Percentiles rank a stretch among this genome's conserved stretches.
Conservation (phyloP, 2,888 invertebrate genomes). For the Eupelmus urozonus region DNA sequence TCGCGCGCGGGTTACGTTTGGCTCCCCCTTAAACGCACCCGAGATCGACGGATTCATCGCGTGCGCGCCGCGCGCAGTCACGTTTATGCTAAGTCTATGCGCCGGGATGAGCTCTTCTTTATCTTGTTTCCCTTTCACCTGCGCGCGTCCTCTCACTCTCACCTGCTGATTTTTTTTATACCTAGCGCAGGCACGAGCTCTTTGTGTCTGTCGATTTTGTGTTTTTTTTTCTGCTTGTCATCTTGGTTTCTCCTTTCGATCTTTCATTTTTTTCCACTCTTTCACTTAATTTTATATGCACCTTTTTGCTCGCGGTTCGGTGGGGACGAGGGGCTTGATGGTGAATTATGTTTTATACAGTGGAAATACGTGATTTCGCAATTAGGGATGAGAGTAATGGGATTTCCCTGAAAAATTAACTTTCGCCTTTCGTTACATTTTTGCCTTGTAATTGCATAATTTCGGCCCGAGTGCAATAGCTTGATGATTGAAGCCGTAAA, state of each 20-base stretch:
- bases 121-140: slow-evolving; percentile 55
- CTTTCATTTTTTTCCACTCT: no score
- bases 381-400: not conserved
- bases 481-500: no score
- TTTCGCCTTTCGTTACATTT: no score
- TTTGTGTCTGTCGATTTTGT: slow-evolving; percentile 2
- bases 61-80: slow-evolving; percentile 17
- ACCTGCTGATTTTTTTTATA: not conserved
- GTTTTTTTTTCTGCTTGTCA: slow-evolving; percentile 1
- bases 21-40: not conserved
- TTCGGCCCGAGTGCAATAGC: no score
- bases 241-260: slow-evolving; percentile 3
- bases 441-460: no score
- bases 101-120: slow-evolving; percentile 41
- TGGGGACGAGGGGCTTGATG: not conserved
- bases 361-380: not conserved
- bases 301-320: not conserved
- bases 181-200: not conserved
- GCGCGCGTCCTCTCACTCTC: slow-evolving; percentile 35
- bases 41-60: slow-evolving; percentile 12
- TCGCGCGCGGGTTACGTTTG: slow-evolving; percentile 9
- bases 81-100: slow-evolving; percentile 34
- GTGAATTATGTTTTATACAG: not conserved
- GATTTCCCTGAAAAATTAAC: no score
- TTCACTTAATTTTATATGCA: not conserved